These are phyloP conservation scores for Chionodraco myersi DNA, from an alignment of 2,113 vertebrate species.

Conservation along the genomic window DNA sequence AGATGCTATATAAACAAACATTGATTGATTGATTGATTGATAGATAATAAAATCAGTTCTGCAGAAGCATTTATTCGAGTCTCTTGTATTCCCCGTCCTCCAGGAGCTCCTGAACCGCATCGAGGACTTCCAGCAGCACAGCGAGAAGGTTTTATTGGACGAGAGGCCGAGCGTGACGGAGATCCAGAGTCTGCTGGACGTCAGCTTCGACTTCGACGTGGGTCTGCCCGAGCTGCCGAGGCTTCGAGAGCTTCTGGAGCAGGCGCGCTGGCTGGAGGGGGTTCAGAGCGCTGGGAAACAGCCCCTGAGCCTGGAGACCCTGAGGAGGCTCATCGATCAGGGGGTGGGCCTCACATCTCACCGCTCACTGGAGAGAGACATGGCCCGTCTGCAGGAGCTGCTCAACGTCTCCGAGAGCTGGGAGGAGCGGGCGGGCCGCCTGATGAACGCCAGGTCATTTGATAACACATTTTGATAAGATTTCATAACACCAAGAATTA, in stretches of 20 bases:
- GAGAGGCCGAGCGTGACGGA: conserved; percentile 87
- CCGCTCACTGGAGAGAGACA: conserved; percentile 91
- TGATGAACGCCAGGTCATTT: conserved; percentile 90
- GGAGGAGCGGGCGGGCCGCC: conserved; percentile 91
- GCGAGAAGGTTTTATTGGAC: conserved; percentile 87
- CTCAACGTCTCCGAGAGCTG: conserved; percentile 96
- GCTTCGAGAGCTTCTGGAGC: conserved; percentile 90
- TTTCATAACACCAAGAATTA: no score
- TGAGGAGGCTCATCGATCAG: conserved; percentile 96
- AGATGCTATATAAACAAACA: no score
- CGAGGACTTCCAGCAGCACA: conserved; percentile 91
- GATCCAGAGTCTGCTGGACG: conserved; percentile 90
- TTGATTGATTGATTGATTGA: no score
- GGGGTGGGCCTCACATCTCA: conserved; percentile 94
- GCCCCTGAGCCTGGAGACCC: conserved; percentile 91
- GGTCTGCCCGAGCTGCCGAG: conserved; percentile 89
- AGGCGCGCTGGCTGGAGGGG: conserved; percentile 94
- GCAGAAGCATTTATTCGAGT: no score
- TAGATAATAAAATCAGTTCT: no score
- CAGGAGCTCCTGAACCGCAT: conserved; percentile 93
- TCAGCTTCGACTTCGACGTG: conserved; percentile 92
- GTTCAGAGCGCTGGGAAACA: conserved; percentile 88
- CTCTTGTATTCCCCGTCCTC: neutral
- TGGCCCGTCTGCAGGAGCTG: conserved; percentile 95
- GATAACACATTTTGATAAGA: no score